These are phyloP conservation scores for Lycaon pictus DNA, from an alignment of 2,113 vertebrate genomes.

Conservation along the genomic window DNA sequence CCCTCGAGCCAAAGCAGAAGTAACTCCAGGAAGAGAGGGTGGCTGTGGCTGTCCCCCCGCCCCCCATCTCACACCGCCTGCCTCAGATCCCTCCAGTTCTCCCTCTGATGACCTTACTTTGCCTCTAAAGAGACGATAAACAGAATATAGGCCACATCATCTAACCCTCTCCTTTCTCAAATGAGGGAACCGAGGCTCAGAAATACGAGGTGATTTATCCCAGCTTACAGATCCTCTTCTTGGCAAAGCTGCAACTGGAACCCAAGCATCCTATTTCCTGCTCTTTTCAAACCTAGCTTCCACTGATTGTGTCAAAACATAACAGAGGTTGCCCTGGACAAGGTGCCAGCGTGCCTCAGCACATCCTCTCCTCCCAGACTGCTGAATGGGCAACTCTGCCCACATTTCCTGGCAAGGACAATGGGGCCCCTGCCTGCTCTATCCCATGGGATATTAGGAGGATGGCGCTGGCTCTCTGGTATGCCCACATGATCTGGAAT, in stretches of 20 bases:
- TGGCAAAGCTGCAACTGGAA: background rate
- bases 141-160: constrained; percentile 13
- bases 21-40: constrained; percentile 34
- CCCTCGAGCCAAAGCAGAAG: constrained; percentile 59
- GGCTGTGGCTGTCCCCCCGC: background rate
- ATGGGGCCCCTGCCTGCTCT: background rate
- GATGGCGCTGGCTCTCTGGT: background rate
- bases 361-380: background rate
- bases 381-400: background rate
- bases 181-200: background rate
- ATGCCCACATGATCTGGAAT: background rate
- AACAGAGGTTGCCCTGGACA: background rate
- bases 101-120: constrained; percentile 40
- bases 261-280: background rate
- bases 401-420: background rate
- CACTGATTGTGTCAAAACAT: background rate
- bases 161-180: background rate
- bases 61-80: background rate
- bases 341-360: rapidly evolving
- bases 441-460: background rate
- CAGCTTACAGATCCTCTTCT: constrained; percentile 17
- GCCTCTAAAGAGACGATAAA: constrained; percentile 19
- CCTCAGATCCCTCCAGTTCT: background rate
- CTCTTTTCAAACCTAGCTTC: background rate
- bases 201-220: background rate